Evolutionary conservation across 2,888 invertebrate genomes (phyloP).

Genomic region (Lobophora halterata): DNA sequence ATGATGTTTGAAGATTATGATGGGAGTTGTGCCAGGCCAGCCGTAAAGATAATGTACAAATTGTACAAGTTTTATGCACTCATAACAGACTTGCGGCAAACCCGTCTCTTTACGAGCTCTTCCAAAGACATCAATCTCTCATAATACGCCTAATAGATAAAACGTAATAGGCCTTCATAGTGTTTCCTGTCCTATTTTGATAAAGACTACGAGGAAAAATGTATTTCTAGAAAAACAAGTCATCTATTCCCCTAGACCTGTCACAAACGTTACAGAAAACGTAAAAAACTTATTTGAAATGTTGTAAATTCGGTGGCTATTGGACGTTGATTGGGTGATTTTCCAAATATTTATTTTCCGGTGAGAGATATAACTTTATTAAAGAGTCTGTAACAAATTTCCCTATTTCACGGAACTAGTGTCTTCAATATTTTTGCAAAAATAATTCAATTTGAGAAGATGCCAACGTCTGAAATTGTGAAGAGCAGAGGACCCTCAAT

Average conservation of each 20-base stretch:
- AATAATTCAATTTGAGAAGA: slow-evolving; percentile 22
- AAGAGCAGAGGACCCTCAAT: slow-evolving; percentile 27
- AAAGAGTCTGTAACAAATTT: no score
- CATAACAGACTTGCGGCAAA: slow-evolving; percentile 20
- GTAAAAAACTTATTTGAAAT: slow-evolving; percentile 8
- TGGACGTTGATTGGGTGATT: slow-evolving; percentile 1
- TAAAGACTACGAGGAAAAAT: slow-evolving; percentile 20
- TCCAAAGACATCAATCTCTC: slow-evolving; percentile 32
- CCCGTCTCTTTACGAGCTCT: slow-evolving; percentile 29
- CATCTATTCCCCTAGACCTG: slow-evolving; percentile 19
- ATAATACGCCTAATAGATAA: slow-evolving; percentile 23
- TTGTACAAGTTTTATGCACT: slow-evolving; percentile 37
- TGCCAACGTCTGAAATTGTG: slow-evolving; percentile 14
- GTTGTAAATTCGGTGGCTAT: slow-evolving; percentile 2
- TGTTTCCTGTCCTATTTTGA: slow-evolving; percentile 27
- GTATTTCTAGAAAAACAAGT: slow-evolving; percentile 23
- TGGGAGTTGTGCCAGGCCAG: slow-evolving; percentile 27
- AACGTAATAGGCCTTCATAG: slow-evolving; percentile 24
- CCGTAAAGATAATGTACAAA: slow-evolving; percentile 42
- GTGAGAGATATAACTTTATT: neutral
- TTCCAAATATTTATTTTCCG: slow-evolving; percentile 6
- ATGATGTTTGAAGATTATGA: slow-evolving; percentile 5
- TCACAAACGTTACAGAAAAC: slow-evolving; percentile 18
- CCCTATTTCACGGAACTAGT: no score
- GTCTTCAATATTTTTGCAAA: slow-evolving; percentile 4